Evolutionary conservation across 2,113 vertebrate species (phyloP).

Genomic region (Cololabis saira): DNA sequence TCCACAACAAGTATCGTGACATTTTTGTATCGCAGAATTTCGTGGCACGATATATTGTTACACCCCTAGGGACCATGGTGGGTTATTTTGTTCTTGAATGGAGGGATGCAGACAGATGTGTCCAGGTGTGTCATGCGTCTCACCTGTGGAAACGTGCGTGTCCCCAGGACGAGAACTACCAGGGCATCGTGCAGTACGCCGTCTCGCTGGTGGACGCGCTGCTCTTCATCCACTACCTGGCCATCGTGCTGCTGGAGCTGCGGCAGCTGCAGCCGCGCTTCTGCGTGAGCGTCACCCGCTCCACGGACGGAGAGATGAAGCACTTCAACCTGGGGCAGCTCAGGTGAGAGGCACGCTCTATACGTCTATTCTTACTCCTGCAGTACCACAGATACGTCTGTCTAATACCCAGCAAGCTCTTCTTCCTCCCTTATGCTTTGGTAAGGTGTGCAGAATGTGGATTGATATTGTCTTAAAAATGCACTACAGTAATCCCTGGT

Average conservation of each 20-base stretch:
- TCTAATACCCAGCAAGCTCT: too few species aligned
- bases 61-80: too few species aligned
- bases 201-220: conserved; percentile 87
- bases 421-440: too few species aligned
- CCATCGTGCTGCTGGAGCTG: conserved; percentile 93
- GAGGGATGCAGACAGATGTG: too few species aligned
- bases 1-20: too few species aligned
- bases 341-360: conserved; percentile 81
- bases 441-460: too few species aligned
- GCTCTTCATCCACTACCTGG: conserved; percentile 98
- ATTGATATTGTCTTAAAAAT: too few species aligned
- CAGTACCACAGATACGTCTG: background rate
- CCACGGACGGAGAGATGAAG: conserved; percentile 88
- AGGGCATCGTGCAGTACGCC: conserved; percentile 95
- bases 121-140: too few species aligned
- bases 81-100: too few species aligned
- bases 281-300: conserved; percentile 89
- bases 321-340: conserved; percentile 94
- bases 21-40: too few species aligned
- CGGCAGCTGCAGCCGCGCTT: conserved; percentile 92
- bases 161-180: conserved; percentile 88
- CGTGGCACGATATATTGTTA: too few species aligned
- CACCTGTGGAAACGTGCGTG: background rate
- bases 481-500: too few species aligned
- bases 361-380: background rate